Evolutionary conservation across 2,797 vertebrate species (phyloP), one percentile per base, ranked within the genome.

Genomic region (Oophaga sylvatica): DNA sequence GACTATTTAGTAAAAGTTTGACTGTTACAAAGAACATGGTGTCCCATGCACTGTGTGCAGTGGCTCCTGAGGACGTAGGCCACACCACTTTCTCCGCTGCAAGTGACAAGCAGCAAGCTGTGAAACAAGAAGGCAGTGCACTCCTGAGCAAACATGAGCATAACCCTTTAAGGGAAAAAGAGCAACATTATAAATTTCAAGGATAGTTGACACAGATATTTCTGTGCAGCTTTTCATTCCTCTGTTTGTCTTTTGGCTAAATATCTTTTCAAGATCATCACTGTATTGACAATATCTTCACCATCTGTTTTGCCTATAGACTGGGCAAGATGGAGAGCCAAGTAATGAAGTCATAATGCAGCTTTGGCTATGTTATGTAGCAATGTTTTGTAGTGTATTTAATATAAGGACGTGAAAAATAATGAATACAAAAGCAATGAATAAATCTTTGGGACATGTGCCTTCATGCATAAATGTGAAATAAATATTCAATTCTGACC

Each of bases 301-400:
- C 67, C 67, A 70, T 70, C 67, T 70, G 67, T 15, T 68, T 31
- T 68, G n/a, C 65, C 67, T 70, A 31, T 70, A 16, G 67, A 63
- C 20, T 22, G 29, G 13, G 67, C 16, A 13, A 70, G 26, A 70
- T 7, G 3, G n/a, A 13, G 29, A 70, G 67, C 67, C 67, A 70
- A 70, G 29, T 31, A 70, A 70, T 70, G 67, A 70, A 70, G 67
- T 31, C 67, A 70, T 31, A 16, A 70, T 70, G 13, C 67, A 70
- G 67, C 16, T 29, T 70, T 70, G 26, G 67, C 67, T 68, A 70
- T 31, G 29, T 15, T 31, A n/a, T 70, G 5, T 29, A 70, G 29
- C 60, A 20, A 10, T 70, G 67, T 70, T 31, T 70, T 31, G 2
- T 31, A 15, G 26, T 70, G 29, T 70, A 70, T 70, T 70, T 70